Conservation (phyloP, 2,797 vertebrate species). For the Ceryle rudis region DNA sequence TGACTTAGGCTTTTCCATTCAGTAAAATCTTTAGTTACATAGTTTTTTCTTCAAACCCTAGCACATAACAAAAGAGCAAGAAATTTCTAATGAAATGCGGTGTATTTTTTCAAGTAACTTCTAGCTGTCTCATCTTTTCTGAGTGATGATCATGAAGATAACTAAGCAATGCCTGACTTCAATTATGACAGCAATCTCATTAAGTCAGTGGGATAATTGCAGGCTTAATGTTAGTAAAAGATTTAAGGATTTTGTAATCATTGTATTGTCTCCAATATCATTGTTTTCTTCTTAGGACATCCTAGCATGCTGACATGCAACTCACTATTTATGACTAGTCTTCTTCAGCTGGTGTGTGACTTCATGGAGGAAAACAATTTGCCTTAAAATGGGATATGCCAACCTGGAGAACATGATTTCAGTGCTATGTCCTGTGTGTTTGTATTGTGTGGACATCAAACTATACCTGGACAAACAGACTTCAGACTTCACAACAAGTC, state of each 20-base stretch:
- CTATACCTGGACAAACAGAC: not conserved
- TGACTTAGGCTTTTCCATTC: not conserved
- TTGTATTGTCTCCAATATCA: not conserved
- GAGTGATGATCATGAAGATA: not conserved
- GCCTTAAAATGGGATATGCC: not conserved
- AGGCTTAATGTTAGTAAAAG: not conserved
- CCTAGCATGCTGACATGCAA: not conserved
- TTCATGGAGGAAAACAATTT: not conserved
- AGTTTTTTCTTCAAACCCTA: not conserved
- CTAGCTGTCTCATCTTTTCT: not conserved
- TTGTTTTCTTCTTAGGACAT: not conserved
- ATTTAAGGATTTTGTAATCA: conserved; percentile 20
- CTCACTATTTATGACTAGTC: not conserved
- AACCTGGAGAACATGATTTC: not conserved
- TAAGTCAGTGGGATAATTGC: not conserved
- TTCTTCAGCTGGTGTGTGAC: not conserved
- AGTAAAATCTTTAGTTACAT: not conserved
- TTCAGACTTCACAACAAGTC: not conserved
- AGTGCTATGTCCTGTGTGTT: not conserved
- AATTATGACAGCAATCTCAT: not conserved
- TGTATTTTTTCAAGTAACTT: not conserved
- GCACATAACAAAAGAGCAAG: not conserved
- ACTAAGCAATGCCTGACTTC: not conserved
- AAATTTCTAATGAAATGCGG: not conserved
- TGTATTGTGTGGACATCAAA: not conserved